These are phyloP conservation scores for Monodelphis domestica DNA, from an alignment of 2,797 vertebrate species.

Conservation along the genomic window DNA sequence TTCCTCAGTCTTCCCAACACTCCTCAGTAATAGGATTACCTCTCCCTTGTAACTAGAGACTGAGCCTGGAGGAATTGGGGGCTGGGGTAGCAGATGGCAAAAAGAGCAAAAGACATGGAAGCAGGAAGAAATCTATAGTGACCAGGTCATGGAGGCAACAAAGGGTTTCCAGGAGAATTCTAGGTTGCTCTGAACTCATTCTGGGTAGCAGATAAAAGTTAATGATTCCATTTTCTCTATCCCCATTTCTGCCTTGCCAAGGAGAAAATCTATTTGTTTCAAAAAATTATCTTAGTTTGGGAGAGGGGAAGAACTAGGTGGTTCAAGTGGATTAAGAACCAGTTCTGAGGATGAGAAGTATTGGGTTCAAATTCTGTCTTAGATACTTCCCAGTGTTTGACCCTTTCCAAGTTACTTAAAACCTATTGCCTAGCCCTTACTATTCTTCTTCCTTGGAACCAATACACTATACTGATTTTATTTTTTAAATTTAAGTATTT, in stretches of 20 bases:
- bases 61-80: neutral
- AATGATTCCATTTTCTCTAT: neutral
- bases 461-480: too few species aligned
- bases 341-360: too few species aligned
- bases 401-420: too few species aligned
- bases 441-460: too few species aligned
- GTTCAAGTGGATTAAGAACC: too few species aligned
- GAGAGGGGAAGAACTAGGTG: too few species aligned
- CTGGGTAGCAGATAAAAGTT: neutral
- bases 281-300: too few species aligned
- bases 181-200: neutral
- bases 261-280: neutral
- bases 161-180: neutral
- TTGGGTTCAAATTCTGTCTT: too few species aligned
- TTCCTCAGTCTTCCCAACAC: neutral
- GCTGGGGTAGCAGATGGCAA: neutral
- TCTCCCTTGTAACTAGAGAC: neutral
- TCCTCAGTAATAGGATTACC: neutral
- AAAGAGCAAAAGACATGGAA: neutral
- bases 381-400: too few species aligned
- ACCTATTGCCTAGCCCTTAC: too few species aligned
- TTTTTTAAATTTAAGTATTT: too few species aligned
- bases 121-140: too few species aligned
- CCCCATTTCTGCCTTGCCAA: neutral
- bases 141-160: neutral